A percentile compares a stretch with the other conserved stretches of the same genome.
These are phyloP conservation scores for Brachionus asplanchnoidis DNA, from an alignment of 1,140 invertebrate species.

Conservation along the genomic window DNA sequence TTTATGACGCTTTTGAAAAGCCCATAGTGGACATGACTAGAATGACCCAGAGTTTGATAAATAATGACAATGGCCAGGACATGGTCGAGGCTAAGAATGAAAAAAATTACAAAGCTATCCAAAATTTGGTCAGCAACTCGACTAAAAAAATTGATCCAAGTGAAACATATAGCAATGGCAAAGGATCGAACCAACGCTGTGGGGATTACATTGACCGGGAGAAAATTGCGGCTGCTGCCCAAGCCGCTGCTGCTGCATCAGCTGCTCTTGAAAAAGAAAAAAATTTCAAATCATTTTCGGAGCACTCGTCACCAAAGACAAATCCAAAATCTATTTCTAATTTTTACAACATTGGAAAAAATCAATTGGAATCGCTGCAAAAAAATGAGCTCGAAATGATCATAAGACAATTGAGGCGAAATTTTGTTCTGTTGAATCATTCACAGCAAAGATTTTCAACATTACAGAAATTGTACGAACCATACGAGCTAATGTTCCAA, in stretches of 20 bases:
- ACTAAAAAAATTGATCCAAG: background rate
- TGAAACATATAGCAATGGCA: background rate
- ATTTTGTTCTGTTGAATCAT: conserved; percentile 37
- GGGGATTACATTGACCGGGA: conserved; percentile 16
- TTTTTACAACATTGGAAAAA: background rate
- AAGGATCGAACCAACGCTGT: background rate
- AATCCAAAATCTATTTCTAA: background rate
- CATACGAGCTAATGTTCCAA: conserved; percentile 21
- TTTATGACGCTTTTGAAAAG: conserved; percentile 40
- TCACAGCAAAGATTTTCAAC: conserved; percentile 28
- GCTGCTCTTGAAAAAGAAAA: conserved; percentile 33
- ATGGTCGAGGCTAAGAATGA: background rate
- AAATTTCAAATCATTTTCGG: background rate
- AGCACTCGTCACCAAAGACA: background rate
- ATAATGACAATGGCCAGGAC: background rate
- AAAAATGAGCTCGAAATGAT: conserved; percentile 39
- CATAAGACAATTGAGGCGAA: conserved; percentile 35
- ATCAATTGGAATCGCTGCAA: conserved; percentile 14
- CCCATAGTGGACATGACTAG: conserved; percentile 26
- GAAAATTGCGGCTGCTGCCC: conserved; percentile 27
- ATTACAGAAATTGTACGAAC: conserved; percentile 15
- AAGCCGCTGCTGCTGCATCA: conserved; percentile 18
- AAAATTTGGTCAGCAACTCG: background rate
- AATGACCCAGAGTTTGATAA: background rate
- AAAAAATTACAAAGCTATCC: conserved; percentile 27